Evolutionary conservation across 2,888 invertebrate genomes (phyloP).

Genomic region (Timema podura): DNA sequence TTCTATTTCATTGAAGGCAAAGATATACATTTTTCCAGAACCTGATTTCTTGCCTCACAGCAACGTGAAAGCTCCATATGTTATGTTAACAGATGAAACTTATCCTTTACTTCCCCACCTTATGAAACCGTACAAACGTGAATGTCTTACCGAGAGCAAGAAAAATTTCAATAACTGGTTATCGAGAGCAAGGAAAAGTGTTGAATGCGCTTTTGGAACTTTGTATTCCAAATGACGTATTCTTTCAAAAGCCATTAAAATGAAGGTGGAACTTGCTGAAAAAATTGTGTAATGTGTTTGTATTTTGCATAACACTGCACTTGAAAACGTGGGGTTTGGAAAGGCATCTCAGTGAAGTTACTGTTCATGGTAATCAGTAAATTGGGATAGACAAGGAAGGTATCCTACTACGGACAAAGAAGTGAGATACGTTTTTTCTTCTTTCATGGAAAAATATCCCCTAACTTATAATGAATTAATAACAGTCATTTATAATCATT

Average conservation of each 20-base stretch:
- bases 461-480: too few relatives aligned
- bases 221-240: slow-evolving; percentile 5
- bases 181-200: background rate
- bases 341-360: too few relatives aligned
- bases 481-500: too few relatives aligned
- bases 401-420: too few relatives aligned
- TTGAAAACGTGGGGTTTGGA: background rate
- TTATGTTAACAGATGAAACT: background rate
- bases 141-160: background rate
- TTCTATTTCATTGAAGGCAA: background rate
- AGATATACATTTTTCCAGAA: too few relatives aligned
- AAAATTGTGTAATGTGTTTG: background rate
- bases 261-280: slow-evolving; percentile 1
- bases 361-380: too few relatives aligned
- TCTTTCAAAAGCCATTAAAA: slow-evolving; percentile 3
- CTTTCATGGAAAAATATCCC: too few relatives aligned
- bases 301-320: background rate
- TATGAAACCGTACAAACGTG: background rate
- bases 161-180: background rate
- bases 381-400: too few relatives aligned
- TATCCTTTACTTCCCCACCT: slow-evolving; percentile 9
- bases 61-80: slow-evolving; percentile 12
- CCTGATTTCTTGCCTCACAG: slow-evolving; percentile 4
- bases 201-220: background rate
- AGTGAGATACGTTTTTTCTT: too few relatives aligned